Base-by-base conservation (phyloP, 2,888 invertebrate species). In the Gymnosoma rotundatum region DNA sequence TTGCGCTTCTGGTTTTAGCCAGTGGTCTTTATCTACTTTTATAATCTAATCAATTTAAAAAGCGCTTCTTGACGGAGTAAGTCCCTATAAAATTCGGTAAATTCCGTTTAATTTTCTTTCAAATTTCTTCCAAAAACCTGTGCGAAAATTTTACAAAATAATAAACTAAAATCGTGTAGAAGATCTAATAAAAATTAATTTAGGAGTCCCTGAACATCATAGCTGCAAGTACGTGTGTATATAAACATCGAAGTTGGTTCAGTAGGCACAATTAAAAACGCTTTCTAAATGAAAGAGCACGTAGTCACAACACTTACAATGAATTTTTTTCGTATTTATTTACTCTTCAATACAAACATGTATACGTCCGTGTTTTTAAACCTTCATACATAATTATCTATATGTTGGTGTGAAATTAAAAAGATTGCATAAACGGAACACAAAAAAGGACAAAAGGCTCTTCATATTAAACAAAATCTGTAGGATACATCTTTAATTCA, bases 261-360 rank as follows among this genome's bases (percentile, higher is more conserved):
- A 84, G 78, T 84, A 78, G 81, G 83, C 83, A 81, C 83, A 84
- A 84, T 84, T 81, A 84, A 84, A 84, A 84, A 74, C 72, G 73
- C 69, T 84, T 84, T 84, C 72, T 74, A 63, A 69, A 84, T 84
- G 83, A 84, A 84, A 84, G 83, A 73, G 83, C 83, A 84, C 83
- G 83, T 84, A 84, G 80, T 81, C 78, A 78, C 81, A 80, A 78
- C 83, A 78, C 76, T 76, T 52, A 64, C 81, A 81, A 78, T 84
- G 78, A 70, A 78, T 74, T 83, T 60, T 64, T 72, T 79, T 79
- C 48, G 64, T 74, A 69, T 70, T 42, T 64, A 78, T 78, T 58
- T 78, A 61, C 58, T 25, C 73, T 82, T 74, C 54, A 73, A 54
- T 42, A 21, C 58, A 58, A 42, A 25, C 16, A n/a, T 38, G 25